A percentile compares a stretch with the other conserved stretches of the same genome.
Evolutionary conservation across 2,797 vertebrate species (phyloP).

Genomic region (Hozukius guyotensis): DNA sequence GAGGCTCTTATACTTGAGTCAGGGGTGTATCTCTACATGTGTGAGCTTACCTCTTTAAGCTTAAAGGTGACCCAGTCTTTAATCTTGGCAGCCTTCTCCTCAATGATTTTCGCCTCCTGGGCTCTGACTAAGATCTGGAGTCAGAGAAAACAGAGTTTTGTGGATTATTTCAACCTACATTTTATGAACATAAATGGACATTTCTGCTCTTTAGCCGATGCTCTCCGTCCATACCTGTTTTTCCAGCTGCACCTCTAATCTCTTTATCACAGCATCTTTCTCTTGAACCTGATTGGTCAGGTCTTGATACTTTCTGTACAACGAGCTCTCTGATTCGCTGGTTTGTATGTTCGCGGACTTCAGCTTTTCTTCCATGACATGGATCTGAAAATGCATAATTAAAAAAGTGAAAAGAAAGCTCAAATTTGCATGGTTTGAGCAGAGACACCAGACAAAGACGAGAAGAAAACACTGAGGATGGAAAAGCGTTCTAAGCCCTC

Average conservation of each 20-base stretch:
- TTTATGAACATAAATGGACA: slow-evolving; percentile 62
- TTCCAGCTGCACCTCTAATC: slow-evolving; percentile 89
- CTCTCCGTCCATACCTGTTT: slow-evolving; percentile 86
- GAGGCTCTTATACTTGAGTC: slow-evolving; percentile 5
- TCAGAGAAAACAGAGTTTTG: slow-evolving; percentile 49
- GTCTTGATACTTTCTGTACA: slow-evolving; percentile 89
- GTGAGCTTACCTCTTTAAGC: slow-evolving; percentile 88
- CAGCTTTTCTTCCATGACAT: slow-evolving; percentile 92
- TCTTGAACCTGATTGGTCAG: slow-evolving; percentile 84
- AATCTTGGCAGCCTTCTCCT: slow-evolving; percentile 96
- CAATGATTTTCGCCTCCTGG: slow-evolving; percentile 92
- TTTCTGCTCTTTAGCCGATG: slow-evolving; percentile 41
- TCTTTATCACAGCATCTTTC: slow-evolving; percentile 87
- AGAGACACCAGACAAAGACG: slow-evolving; percentile 26
- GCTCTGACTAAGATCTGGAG: slow-evolving; percentile 89
- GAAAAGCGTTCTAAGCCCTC: slow-evolving; percentile 26
- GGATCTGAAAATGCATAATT: slow-evolving; percentile 83
- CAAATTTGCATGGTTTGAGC: slow-evolving; percentile 3
- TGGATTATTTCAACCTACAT: slow-evolving; percentile 45
- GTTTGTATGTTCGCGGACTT: slow-evolving; percentile 88
- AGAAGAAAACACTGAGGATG: slow-evolving; percentile 13
- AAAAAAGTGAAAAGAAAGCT: slow-evolving; percentile 25
- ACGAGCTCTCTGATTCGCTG: slow-evolving; percentile 83
- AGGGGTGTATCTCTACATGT: slow-evolving; percentile 10
- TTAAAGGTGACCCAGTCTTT: slow-evolving; percentile 97